Evolutionary conservation across 1,140 invertebrate species (phyloP), one percentile per base, ranked within the genome.

Genomic region (Linepithema humile): DNA sequence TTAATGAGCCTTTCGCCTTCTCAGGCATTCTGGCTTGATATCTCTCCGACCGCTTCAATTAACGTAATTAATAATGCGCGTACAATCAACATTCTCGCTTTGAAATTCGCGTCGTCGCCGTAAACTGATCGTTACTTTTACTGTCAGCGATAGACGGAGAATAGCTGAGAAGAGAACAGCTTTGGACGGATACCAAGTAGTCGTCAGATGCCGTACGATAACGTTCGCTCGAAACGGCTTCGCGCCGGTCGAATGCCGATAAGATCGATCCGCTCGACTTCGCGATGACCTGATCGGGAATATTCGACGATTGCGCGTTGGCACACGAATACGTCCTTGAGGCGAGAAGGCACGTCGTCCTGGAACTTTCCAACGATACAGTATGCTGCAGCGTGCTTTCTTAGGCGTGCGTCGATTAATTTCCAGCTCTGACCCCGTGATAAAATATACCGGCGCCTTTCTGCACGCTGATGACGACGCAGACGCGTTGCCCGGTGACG

Each of bases 281-380:
- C 20, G 78, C 83, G 82, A 75, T 83, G 67, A 64, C 53, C 53
- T 40, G 73, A 84, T 83, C 55, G 62, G 38, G 78, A 88, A 88
- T 78, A 89, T 83, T 89, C 70, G 83, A 88, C 62, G 74, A 65
- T 65, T 20, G 74, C 85, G 60, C 40, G 45, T 85, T 85, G 60
- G 86, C 74, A 83, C 59, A 82, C 65, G 50, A 3, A 12, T 23
- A n/a, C 69, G 88, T 89, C 88, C 88, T 89, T 89, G 88, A 87
- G 69, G 82, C 82, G 62, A 57, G 69, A 69, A 60, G 82, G 75
- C 85, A 86, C 74, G 73, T 83, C 32, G 77, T 82, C 50, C 38
- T 62, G 59, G 9, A 15, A 89, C 87, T 89, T 89, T 89, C 87
- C 77, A 88, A 88, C 48, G 87, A 88, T 88, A 83, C 73, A 57